Base-by-base conservation (phyloP, 2,888 invertebrate genomes). In the Odontocerum albicorne region DNA sequence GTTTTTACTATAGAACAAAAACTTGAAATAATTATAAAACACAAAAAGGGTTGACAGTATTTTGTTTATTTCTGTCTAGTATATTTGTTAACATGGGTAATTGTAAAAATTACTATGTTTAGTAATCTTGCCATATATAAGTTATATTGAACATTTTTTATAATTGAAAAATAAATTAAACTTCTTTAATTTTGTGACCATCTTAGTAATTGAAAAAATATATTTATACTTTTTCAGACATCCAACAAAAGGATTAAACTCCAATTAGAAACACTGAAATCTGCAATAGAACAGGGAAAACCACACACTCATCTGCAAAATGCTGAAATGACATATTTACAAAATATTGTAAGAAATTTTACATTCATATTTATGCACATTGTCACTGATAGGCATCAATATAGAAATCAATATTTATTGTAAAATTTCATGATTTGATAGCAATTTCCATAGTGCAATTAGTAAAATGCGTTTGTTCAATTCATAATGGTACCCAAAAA, bases 171-270 rank as follows among this genome's bases (percentile, higher is more conserved):
- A 33, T 35, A 4, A 38, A 38, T 10, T 19, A 38, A 2, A 16
- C 2, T 3, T 16, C 8, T 27, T 7, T 27, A 4, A 7, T 6
- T 27, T 27, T 27, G 27, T 27, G 4, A 35, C 7, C 13, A 35
- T n/a, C n/a, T n/a, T 19, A 2, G 19, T 2, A 39, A 19, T 19
- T 15, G 12, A 39, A 10, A n/a, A n/a, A n/a, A n/a, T n/a, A n/a
- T n/a, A n/a, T 2, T 43, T 1, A 13, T 42, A 31, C 31, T 38
- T 2, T 57, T 55, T 16, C 27, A 60, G 61, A 17, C 31, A 21
- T 45, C 55, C 19, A 61, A 61, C 35, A 61, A 55, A 39, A 38
- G 61, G 16, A 43, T 56, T 12, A 61, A 58, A 44, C 31, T 54
- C 8, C 61, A 61, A 39, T 17, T 61, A 17, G 58, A 58, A 43